phyloP scores from a whole-genome alignment of 2,113 vertebrate species.

The Cyprinodon variegatus region DNA sequence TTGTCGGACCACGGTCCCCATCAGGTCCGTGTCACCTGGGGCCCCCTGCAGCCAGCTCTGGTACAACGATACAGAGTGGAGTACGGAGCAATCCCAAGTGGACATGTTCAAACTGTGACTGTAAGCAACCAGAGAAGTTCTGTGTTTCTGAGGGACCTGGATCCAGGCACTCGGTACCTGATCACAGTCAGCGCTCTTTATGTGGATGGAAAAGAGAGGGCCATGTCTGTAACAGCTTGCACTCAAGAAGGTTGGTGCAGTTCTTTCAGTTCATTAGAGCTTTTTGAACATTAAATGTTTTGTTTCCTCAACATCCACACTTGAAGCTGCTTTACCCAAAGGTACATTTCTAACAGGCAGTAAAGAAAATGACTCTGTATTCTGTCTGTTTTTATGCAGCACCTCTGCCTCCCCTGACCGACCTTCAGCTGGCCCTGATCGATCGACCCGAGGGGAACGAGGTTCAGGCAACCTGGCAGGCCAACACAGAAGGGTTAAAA shows the following conservation, averaged over 20 bases:
- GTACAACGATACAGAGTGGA: constrained; percentile 82
- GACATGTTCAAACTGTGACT: constrained; percentile 63
- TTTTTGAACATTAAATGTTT: neutral
- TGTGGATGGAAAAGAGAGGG: constrained; percentile 80
- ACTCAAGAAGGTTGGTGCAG: constrained; percentile 81
- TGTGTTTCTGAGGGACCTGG: constrained; percentile 80
- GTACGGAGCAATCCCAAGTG: constrained; percentile 80
- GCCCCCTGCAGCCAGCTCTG: constrained; percentile 66
- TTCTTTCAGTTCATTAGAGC: neutral
- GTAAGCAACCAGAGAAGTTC: constrained; percentile 73
- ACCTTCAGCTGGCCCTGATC: constrained; percentile 60
- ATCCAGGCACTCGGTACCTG: constrained; percentile 84
- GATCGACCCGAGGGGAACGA: constrained; percentile 51
- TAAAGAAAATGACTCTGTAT: neutral
- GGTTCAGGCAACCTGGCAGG: constrained; percentile 77
- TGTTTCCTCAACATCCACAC: neutral
- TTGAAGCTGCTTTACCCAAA: neutral
- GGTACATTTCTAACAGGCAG: neutral
- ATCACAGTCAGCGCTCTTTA: constrained; percentile 87
- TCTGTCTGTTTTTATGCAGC: constrained; percentile 1
- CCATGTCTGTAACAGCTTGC: constrained; percentile 88
- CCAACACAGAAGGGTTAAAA: constrained; percentile 54
- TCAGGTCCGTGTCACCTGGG: constrained; percentile 87
- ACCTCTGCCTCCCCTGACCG: constrained; percentile 55
- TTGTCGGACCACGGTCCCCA: constrained; percentile 80